Conservation (phyloP, 2,888 invertebrate species). For the Psylliodes chrysocephalus region DNA sequence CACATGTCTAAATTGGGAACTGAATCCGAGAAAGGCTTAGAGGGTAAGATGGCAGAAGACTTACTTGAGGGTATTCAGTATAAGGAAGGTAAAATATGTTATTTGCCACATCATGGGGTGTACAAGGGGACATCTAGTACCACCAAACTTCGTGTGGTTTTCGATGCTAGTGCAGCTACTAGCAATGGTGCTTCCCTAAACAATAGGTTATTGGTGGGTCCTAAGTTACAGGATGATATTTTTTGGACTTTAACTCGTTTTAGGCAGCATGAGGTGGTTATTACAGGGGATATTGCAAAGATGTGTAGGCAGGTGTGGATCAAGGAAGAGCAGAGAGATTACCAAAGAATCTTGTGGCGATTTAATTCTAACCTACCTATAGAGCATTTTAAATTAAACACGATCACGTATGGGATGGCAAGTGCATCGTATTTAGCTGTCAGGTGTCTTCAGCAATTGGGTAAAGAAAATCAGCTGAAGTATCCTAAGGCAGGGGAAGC, state of each 20-base stretch:
- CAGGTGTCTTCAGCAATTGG: conserved; percentile 26
- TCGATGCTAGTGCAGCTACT: no score
- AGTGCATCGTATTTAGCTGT: conserved; percentile 20
- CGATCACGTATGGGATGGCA: conserved; percentile 27
- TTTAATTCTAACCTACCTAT: not conserved
- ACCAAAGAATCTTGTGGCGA: conserved; percentile 26
- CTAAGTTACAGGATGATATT: conserved; percentile 33
- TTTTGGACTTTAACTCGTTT: conserved; percentile 31
- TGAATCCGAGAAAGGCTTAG: no score
- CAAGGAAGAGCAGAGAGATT: conserved; percentile 9
- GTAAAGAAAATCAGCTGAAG: conserved; percentile 1
- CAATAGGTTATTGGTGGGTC: conserved; percentile 32
- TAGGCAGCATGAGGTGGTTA: conserved; percentile 17
- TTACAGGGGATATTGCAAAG: conserved; percentile 22
- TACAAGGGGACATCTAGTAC: no score
- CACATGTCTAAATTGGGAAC: no score
- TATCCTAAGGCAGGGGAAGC: conserved; percentile 4
- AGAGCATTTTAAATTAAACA: conserved; percentile 17
- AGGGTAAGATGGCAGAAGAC: no score
- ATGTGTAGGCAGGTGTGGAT: conserved; percentile 27
- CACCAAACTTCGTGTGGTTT: no score
- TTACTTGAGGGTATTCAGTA: no score
- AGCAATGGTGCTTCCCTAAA: conserved; percentile 40
- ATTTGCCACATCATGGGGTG: no score
- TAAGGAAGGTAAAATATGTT: no score